Conservation (phyloP, 1,140 invertebrate genomes). For the Bicyclus anynana region DNA sequence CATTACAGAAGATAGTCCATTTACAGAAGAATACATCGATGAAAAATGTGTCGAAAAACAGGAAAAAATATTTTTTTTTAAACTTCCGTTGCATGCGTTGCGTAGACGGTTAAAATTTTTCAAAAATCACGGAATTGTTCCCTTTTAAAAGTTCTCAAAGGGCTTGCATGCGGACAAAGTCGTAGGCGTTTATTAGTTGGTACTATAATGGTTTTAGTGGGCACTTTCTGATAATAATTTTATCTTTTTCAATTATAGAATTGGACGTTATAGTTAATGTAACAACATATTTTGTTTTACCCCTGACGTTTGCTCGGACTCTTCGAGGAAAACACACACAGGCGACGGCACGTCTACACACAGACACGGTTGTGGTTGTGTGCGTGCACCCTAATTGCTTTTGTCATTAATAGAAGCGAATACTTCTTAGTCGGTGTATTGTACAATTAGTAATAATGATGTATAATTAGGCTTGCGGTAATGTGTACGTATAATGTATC, state of each 20-base stretch:
- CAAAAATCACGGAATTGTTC: no score
- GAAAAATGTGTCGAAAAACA: no score
- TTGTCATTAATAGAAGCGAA: constrained; percentile 75
- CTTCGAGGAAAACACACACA: constrained; percentile 20
- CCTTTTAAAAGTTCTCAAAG: no score
- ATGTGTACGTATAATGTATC: constrained; percentile 42
- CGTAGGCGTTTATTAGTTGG: no score
- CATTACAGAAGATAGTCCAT: no score
- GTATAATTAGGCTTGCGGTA: constrained; percentile 63
- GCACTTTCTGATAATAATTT: background rate
- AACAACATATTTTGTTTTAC: constrained; percentile 13
- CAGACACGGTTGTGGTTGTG: constrained; percentile 32
- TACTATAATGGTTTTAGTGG: background rate
- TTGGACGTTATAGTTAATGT: constrained; percentile 3
- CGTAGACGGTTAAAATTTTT: no score
- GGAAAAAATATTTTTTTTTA: no score
- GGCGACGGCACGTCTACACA: constrained; percentile 19
- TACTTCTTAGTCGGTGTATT: constrained; percentile 70
- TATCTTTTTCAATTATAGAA: background rate
- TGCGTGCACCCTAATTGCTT: constrained; percentile 71
- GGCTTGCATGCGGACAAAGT: no score
- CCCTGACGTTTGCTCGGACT: constrained; percentile 14
- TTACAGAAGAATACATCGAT: no score
- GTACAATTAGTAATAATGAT: constrained; percentile 75
- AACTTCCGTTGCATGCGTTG: no score